phyloP scores from a whole-genome alignment of 2,888 invertebrate genomes.

The Yponomeuta plumbellus region DNA sequence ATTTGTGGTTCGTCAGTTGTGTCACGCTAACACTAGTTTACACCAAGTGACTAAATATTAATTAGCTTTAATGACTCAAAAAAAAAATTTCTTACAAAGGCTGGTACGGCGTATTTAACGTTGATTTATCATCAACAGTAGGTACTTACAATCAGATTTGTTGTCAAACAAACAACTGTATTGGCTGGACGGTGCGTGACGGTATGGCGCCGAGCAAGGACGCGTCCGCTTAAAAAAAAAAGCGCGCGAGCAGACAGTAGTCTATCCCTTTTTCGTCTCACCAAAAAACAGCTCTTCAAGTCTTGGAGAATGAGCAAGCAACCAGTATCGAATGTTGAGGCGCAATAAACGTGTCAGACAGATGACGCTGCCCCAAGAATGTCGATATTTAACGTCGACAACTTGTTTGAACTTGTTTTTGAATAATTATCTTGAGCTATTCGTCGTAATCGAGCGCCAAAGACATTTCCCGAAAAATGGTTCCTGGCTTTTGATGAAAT shows the following conservation, averaged over 20 bases:
- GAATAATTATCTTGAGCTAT: not conserved
- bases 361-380: conserved; percentile 7
- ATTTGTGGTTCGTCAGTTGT: not conserved
- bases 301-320: conserved; percentile 14
- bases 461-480: not conserved
- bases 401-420: conserved; percentile 11
- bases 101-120: too few species aligned
- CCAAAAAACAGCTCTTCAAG: not conserved
- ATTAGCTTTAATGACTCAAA: not conserved
- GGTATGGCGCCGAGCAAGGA: conserved; percentile 53
- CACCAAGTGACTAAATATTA: not conserved
- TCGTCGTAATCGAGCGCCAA: not conserved
- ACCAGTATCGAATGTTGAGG: not conserved
- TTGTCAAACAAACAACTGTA: conserved; percentile 60
- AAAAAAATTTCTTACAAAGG: not conserved
- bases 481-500: too few species aligned
- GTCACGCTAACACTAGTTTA: not conserved
- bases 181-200: conserved; percentile 49
- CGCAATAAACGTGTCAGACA: conserved; percentile 7
- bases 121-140: not conserved
- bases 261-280: conserved; percentile 34
- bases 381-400: conserved; percentile 2
- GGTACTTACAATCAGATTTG: conserved; percentile 33
- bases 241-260: conserved; percentile 29
- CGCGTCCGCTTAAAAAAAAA: conserved; percentile 43